A percentile compares a stretch with the other conserved stretches of the same genome.
Conservation (phyloP, 2,113 vertebrate genomes). For the Jacana jacana region DNA sequence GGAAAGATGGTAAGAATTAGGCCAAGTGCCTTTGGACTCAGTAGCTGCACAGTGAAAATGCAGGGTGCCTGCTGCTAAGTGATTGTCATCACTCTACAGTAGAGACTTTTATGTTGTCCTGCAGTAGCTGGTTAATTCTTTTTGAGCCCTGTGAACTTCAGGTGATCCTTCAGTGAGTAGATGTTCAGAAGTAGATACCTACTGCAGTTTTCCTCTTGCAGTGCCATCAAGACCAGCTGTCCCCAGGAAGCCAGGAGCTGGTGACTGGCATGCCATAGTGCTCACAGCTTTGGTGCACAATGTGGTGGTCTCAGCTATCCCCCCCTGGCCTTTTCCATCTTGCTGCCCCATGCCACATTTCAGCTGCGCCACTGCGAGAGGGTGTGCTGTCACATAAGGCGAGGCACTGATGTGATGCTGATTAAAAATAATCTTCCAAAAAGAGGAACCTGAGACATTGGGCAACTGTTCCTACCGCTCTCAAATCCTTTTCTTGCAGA, state of each 20-base stretch:
- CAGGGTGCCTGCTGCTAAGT: background rate
- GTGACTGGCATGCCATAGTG: background rate
- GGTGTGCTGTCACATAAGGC: background rate
- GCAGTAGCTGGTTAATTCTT: background rate
- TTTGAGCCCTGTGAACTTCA: background rate
- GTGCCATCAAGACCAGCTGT: background rate
- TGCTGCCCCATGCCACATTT: background rate
- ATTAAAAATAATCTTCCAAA: background rate
- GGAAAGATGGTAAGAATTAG: background rate
- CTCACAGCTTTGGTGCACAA: background rate
- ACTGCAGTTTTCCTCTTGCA: background rate
- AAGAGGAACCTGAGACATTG: background rate
- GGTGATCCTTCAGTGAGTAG: background rate
- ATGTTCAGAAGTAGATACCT: background rate
- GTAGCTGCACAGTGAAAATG: background rate
- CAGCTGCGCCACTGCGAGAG: accelerated
- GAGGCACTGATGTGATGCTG: background rate
- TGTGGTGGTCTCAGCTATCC: background rate
- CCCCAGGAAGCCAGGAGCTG: background rate
- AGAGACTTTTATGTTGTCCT: background rate
- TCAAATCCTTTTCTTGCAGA: background rate
- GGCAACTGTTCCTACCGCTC: background rate
- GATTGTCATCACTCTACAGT: background rate
- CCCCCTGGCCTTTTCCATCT: background rate
- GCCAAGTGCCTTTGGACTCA: background rate